A percentile compares a stretch with the other conserved stretches of the same genome.
Conservation (phyloP, 2,113 vertebrate genomes). For the Lichenostomus cassidix region DNA sequence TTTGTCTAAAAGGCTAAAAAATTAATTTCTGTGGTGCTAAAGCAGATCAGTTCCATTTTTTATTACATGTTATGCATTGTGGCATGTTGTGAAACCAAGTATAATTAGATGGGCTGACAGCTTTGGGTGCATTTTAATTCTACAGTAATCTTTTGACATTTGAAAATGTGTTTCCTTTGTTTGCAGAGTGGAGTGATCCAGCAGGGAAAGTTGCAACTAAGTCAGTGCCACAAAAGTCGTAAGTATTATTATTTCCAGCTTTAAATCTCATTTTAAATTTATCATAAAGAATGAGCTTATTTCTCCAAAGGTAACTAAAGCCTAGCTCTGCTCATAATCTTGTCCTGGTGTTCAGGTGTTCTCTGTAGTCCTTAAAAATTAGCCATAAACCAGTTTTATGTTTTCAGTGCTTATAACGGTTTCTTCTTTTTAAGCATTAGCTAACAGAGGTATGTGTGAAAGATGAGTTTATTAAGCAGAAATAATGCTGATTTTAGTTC, state of each 20-base stretch:
- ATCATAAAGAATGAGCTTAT: background rate
- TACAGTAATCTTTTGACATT: slow-evolving; percentile 64
- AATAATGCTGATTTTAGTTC: slow-evolving; percentile 66
- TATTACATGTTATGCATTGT: slow-evolving; percentile 54
- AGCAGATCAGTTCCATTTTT: slow-evolving; percentile 34
- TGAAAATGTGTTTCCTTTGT: slow-evolving; percentile 68
- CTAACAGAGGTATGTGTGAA: slow-evolving; percentile 60
- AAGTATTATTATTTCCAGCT: slow-evolving; percentile 77
- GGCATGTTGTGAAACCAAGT: slow-evolving; percentile 52
- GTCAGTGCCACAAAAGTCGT: slow-evolving; percentile 90
- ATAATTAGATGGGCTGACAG: slow-evolving; percentile 53
- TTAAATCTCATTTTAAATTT: slow-evolving; percentile 48
- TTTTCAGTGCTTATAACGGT: slow-evolving; percentile 53
- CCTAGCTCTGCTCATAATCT: slow-evolving; percentile 25
- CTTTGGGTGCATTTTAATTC: slow-evolving; percentile 56
- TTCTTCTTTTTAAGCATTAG: slow-evolving; percentile 59
- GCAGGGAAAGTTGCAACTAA: slow-evolving; percentile 88
- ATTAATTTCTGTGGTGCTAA: slow-evolving; percentile 44
- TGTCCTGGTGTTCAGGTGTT: slow-evolving; percentile 48
- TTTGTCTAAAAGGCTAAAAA: slow-evolving; percentile 32
- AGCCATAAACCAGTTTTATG: slow-evolving; percentile 57
- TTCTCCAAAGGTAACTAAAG: slow-evolving; percentile 45
- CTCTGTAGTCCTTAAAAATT: slow-evolving; percentile 62
- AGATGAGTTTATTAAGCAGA: slow-evolving; percentile 70
- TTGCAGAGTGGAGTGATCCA: slow-evolving; percentile 90